These are phyloP conservation scores for Tenualosa ilisha DNA, from an alignment of 2,797 vertebrate species.

Conservation along the genomic window DNA sequence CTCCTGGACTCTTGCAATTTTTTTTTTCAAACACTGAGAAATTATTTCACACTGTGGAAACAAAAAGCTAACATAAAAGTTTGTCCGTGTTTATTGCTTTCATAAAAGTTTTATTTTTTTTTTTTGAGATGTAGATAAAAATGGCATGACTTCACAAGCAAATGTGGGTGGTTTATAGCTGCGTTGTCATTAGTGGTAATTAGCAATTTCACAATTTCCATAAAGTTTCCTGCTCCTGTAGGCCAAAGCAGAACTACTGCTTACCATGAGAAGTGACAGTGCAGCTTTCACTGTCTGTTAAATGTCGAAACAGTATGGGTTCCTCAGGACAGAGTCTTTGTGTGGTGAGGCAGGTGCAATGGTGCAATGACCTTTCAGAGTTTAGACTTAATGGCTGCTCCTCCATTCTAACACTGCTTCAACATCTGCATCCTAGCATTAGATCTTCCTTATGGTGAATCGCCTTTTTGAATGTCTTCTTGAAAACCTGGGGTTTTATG, in stretches of 20 bases:
- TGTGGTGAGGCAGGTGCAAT: background rate
- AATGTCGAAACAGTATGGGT: background rate
- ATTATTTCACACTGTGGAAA: no score
- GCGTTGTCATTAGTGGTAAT: background rate
- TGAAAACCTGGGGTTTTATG: background rate
- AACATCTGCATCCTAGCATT: background rate
- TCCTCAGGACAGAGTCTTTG: background rate
- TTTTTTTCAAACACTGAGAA: background rate
- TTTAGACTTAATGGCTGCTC: background rate
- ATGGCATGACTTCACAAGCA: background rate
- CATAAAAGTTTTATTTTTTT: background rate
- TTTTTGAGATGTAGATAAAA: background rate
- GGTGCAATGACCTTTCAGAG: background rate
- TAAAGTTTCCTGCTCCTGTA: background rate
- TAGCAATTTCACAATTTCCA: background rate
- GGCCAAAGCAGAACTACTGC: background rate
- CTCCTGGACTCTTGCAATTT: background rate
- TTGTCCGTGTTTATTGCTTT: background rate
- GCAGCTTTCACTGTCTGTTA: background rate
- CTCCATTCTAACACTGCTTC: background rate
- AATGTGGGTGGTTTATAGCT: background rate
- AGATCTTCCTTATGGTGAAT: background rate
- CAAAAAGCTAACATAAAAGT: background rate
- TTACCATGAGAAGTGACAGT: background rate
- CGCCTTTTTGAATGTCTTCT: background rate